A percentile compares a stretch with the other conserved stretches of the same genome.
Conservation (phyloP, 1,140 invertebrate genomes). For the Panagrolaimus sp. region DNA sequence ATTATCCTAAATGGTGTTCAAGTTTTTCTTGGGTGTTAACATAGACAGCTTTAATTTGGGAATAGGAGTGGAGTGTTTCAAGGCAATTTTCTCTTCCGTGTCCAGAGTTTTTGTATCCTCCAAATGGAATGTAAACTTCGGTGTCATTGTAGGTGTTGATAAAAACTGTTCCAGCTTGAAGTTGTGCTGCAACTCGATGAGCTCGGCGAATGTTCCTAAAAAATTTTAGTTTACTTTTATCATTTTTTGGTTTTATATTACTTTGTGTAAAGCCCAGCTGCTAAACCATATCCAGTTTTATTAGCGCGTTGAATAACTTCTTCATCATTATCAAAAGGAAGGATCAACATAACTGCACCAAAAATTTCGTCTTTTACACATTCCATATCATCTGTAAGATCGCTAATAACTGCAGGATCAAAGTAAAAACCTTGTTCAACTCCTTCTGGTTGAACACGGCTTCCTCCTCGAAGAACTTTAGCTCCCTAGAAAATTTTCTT, state of each 20-base stretch:
- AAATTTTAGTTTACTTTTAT: conserved; percentile 9
- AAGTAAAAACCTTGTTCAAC: conserved; percentile 54
- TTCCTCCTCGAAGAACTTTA: conserved; percentile 63
- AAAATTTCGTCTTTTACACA: conserved; percentile 65
- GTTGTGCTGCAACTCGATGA: conserved; percentile 55
- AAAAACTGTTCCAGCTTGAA: conserved; percentile 64
- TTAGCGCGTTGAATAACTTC: conserved; percentile 64
- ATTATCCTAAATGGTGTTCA: conserved; percentile 13
- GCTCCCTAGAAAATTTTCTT: conserved; percentile 61
- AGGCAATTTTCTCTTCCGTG: conserved; percentile 62
- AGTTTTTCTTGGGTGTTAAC: conserved; percentile 30
- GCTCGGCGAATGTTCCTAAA: conserved; percentile 50
- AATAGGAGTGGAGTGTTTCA: conserved; percentile 62
- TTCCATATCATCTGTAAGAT: conserved; percentile 61
- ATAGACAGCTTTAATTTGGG: conserved; percentile 62
- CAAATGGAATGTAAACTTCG: conserved; percentile 45
- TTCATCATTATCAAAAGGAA: conserved; percentile 63
- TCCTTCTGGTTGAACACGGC: conserved; percentile 58
- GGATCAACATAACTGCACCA: conserved; percentile 62
- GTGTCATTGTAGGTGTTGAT: conserved; percentile 57
- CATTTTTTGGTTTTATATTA: too few relatives aligned
- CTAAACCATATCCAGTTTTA: conserved; percentile 63
- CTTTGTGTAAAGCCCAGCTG: conserved; percentile 62
- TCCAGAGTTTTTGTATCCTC: conserved; percentile 52
- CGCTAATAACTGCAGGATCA: conserved; percentile 47